A percentile compares a stretch with the other conserved stretches of the same genome.
Evolutionary conservation across 1,140 invertebrate species (phyloP).

Genomic region (Aethina tumida): DNA sequence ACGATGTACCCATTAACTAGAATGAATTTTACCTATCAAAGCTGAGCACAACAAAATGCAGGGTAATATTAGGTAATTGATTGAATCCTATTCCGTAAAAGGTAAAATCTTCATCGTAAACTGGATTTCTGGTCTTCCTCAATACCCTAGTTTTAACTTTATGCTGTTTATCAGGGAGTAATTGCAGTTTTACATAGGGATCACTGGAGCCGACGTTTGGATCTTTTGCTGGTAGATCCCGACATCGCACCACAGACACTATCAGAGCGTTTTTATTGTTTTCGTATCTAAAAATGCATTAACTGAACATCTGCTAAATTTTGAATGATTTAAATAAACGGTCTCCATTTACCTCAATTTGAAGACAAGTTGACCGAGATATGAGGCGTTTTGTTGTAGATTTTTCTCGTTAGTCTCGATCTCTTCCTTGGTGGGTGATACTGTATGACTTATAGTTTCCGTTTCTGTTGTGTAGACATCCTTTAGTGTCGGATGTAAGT

Average conservation of each 20-base stretch:
- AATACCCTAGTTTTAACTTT: conserved; percentile 91
- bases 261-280: conserved; percentile 81
- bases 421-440: conserved; percentile 49
- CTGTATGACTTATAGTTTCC: conserved; percentile 34
- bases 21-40: too few species aligned
- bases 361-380: conserved; percentile 77
- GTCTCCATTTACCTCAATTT: conserved; percentile 52
- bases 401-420: conserved; percentile 53
- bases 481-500: conserved; percentile 35
- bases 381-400: conserved; percentile 42
- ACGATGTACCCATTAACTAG: too few species aligned
- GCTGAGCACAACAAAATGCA: conserved; percentile 91
- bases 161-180: conserved; percentile 90
- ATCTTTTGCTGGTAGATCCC: conserved; percentile 71
- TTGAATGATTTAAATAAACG: background rate
- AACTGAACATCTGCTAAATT: background rate
- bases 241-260: conserved; percentile 83
- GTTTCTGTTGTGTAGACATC: conserved; percentile 40
- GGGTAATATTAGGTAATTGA: conserved; percentile 74
- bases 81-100: conserved; percentile 85
- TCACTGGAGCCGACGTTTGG: conserved; percentile 58
- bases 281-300: conserved; percentile 54
- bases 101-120: conserved; percentile 94
- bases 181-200: conserved; percentile 90
- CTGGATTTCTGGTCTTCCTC: conserved; percentile 81